phyloP scores from a whole-genome alignment of 2,797 vertebrate species.

The Gymnodraco acuticeps region DNA sequence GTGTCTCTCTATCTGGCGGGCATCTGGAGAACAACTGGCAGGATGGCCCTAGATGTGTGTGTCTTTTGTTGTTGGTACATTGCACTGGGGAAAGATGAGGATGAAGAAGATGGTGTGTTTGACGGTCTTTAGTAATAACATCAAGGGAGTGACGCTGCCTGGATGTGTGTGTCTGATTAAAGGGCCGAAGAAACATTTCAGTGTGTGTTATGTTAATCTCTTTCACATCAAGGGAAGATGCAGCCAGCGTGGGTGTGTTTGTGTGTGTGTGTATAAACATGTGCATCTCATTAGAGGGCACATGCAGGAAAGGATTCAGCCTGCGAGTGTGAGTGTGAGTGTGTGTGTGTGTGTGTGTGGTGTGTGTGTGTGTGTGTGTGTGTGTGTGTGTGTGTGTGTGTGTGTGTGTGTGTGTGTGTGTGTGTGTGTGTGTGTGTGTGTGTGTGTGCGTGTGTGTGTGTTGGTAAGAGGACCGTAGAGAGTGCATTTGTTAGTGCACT shows the following conservation, averaged over 20 bases:
- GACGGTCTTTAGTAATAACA: constrained; percentile 17
- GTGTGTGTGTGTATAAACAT: not conserved
- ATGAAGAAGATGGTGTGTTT: constrained; percentile 1
- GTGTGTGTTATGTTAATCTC: constrained; percentile 45
- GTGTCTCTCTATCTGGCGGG: constrained; percentile 58
- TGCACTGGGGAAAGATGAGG: constrained; percentile 4
- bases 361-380: constrained; percentile 22
- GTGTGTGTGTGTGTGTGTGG: not conserved
- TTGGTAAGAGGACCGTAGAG: not conserved
- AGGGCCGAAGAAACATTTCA: constrained; percentile 32
- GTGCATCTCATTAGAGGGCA: constrained; percentile 53
- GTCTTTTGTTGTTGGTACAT: not conserved
- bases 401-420: constrained; percentile 27
- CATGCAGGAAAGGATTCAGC: constrained; percentile 46
- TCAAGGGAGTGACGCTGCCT: constrained; percentile 22
- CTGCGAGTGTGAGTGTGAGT: constrained; percentile 26
- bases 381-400: constrained; percentile 4
- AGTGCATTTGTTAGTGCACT: constrained; percentile 36
- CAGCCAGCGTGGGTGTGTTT: constrained; percentile 31
- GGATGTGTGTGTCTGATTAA: constrained; percentile 42
- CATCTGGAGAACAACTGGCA: constrained; percentile 75
- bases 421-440: constrained; percentile 1
- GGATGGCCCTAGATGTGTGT: constrained; percentile 1
- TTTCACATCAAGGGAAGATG: constrained; percentile 41
- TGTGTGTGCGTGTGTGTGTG: constrained; percentile 17